Evolutionary conservation across 64 coral and sea anemone genomes (phyloP).

Genomic region (Cladopsammia gracilis): DNA sequence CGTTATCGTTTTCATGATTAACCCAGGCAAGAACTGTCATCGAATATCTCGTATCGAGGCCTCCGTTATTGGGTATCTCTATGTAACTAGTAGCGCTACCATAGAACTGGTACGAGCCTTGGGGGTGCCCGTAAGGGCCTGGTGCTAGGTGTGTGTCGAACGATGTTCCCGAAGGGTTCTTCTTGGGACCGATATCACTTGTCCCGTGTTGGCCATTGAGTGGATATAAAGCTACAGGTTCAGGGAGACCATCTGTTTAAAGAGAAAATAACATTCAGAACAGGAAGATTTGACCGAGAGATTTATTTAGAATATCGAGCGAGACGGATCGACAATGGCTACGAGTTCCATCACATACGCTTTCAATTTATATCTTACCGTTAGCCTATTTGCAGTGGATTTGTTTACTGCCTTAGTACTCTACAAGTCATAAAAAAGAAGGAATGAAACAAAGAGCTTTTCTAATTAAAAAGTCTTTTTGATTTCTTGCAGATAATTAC

Average conservation of each 20-base stretch:
- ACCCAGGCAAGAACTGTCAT: conserved; percentile 1
- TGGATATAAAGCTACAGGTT: not conserved
- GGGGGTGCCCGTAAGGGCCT: not conserved
- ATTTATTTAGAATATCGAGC: too few relatives aligned
- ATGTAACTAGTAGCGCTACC: conserved; percentile 6
- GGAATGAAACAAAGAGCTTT: too few relatives aligned
- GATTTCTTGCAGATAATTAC: too few relatives aligned
- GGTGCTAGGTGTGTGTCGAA: not conserved
- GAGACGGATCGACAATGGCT: too few relatives aligned
- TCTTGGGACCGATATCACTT: not conserved
- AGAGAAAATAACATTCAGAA: not conserved
- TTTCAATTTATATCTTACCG: too few relatives aligned
- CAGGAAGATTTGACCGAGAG: not conserved
- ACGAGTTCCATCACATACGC: too few relatives aligned
- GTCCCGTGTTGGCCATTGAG: not conserved
- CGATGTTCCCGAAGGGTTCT: not conserved
- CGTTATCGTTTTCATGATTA: not conserved
- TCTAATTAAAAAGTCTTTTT: too few relatives aligned
- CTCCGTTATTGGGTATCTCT: not conserved
- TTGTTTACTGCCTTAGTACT: too few relatives aligned
- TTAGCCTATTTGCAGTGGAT: too few relatives aligned
- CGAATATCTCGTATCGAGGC: not conserved
- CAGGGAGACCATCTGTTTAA: not conserved
- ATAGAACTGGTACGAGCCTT: not conserved
- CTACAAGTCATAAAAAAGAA: too few relatives aligned